A percentile compares a stretch with the other conserved stretches of the same genome.
phyloP scores from a whole-genome alignment of 2,113 vertebrate genomes.

The Morone saxatilis region DNA sequence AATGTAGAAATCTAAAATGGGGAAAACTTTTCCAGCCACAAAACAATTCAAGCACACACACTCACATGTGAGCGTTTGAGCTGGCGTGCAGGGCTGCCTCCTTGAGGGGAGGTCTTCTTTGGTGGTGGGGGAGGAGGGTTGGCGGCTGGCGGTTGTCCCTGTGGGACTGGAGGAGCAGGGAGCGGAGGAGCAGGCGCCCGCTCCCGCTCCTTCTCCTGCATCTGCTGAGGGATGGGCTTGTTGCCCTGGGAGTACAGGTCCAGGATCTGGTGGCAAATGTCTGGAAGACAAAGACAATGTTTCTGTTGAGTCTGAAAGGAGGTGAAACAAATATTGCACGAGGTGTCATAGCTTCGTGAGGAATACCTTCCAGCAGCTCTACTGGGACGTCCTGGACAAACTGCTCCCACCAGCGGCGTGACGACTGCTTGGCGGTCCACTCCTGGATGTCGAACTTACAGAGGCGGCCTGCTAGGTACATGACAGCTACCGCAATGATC shows the following conservation, averaged over 20 bases:
- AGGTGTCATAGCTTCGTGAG: accelerated
- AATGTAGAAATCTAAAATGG: not conserved
- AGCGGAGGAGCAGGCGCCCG: constrained; percentile 47
- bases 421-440: constrained; percentile 97
- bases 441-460: constrained; percentile 99
- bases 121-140: constrained; percentile 84
- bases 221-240: constrained; percentile 96
- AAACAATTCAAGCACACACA: not conserved
- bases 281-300: constrained; percentile 67
- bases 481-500: constrained; percentile 98
- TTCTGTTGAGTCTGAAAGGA: not conserved
- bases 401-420: constrained; percentile 98
- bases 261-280: constrained; percentile 99
- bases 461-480: constrained; percentile 97
- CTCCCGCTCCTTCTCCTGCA: constrained; percentile 87
- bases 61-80: constrained; percentile 92
- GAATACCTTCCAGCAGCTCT: constrained; percentile 95
- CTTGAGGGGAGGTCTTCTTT: constrained; percentile 93
- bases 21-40: too few relatives aligned
- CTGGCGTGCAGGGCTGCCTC: constrained; percentile 92
- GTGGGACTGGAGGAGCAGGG: constrained; percentile 75
- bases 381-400: constrained; percentile 99
- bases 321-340: not conserved
- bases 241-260: constrained; percentile 98
- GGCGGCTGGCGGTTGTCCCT: constrained; percentile 57